These are phyloP conservation scores for Echinops telfairi DNA, from an alignment of 2,113 vertebrate species.

Conservation along the genomic window DNA sequence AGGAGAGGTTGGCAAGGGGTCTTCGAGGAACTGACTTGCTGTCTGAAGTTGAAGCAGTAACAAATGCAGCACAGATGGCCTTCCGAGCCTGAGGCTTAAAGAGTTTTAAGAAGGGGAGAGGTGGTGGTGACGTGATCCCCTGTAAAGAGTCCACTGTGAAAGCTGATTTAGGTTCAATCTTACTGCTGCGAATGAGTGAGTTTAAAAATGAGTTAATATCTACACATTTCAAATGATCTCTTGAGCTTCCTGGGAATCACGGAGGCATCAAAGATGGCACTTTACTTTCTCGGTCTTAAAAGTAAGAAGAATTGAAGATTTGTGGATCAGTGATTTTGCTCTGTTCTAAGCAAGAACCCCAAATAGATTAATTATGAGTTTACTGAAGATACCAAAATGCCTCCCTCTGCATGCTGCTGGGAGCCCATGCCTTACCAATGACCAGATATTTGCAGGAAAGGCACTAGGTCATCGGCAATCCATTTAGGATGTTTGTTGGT, in stretches of 20 bases:
- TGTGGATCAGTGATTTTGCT: neutral
- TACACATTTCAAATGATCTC: neutral
- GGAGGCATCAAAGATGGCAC: neutral
- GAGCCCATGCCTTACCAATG: neutral
- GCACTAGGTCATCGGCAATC: neutral
- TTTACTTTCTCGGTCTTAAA: neutral
- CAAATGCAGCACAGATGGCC: neutral
- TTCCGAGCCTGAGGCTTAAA: neutral
- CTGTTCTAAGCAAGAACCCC: neutral
- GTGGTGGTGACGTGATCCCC: neutral
- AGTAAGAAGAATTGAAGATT: neutral
- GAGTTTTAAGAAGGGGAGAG: neutral
- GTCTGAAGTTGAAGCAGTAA: neutral
- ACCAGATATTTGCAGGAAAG: neutral
- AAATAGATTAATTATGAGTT: neutral
- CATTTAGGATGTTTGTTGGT: neutral
- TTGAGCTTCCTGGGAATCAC: neutral
- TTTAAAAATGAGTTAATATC: conserved; percentile 40
- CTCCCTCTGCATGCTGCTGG: neutral
- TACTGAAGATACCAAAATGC: neutral
- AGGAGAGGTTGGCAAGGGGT: neutral
- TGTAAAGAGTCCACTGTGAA: neutral
- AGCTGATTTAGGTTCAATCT: neutral
- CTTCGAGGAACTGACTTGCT: neutral
- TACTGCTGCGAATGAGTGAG: neutral